Percentiles rank a stretch among this genome's conserved stretches.
These are phyloP conservation scores for Amazona vittata DNA, from an alignment of 2,113 vertebrate genomes.

Conservation along the genomic window DNA sequence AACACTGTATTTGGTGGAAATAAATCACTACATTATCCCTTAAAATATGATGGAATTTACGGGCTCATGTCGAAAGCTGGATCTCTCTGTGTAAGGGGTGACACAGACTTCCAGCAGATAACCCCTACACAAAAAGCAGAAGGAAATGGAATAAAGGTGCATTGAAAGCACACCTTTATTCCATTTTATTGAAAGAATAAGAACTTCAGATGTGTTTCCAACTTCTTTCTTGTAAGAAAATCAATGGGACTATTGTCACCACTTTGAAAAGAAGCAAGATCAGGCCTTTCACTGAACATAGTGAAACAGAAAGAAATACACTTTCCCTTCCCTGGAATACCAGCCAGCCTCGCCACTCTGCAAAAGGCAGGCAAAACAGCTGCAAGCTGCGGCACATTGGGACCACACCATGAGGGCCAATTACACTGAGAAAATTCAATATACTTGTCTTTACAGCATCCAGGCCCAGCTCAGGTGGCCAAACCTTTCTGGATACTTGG, in stretches of 20 bases:
- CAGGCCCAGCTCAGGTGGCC: background rate
- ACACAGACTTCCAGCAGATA: slow-evolving; percentile 4
- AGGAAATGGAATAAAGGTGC: slow-evolving; percentile 19
- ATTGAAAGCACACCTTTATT: slow-evolving; percentile 17
- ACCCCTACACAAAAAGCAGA: background rate
- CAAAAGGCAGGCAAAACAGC: background rate
- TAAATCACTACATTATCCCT: background rate
- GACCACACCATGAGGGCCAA: background rate
- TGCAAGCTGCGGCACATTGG: background rate
- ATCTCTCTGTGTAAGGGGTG: background rate
- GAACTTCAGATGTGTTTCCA: slow-evolving; percentile 25
- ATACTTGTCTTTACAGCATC: background rate
- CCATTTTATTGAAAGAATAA: slow-evolving; percentile 31
- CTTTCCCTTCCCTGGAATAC: background rate
- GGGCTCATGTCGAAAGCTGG: background rate
- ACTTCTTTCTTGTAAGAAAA: slow-evolving; percentile 37
- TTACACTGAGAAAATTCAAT: background rate
- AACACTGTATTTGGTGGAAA: background rate
- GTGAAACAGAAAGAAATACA: slow-evolving; percentile 6
- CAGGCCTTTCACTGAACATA: slow-evolving; percentile 1
- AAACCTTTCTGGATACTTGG: background rate
- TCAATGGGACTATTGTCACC: slow-evolving; percentile 42
- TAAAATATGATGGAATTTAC: background rate
- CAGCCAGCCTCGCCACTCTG: background rate
- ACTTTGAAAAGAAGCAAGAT: slow-evolving; percentile 19